Conservation (phyloP, 1,140 invertebrate genomes). For the Drosophila tropicalis region DNA sequence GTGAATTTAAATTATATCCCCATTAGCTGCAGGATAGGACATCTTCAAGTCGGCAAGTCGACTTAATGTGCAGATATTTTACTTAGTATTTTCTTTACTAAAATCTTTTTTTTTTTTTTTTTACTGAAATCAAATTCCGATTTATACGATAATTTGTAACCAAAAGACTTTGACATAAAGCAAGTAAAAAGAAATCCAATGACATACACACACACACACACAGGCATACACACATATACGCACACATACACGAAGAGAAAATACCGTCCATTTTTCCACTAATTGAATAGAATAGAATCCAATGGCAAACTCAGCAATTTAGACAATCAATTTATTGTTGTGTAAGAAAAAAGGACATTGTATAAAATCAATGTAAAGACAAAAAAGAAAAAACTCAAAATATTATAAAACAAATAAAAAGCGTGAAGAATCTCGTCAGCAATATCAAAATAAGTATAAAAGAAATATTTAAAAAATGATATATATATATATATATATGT, state of each 20-base stretch:
- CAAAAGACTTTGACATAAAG: slow-evolving; percentile 72
- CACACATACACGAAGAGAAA: slow-evolving; percentile 31
- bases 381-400: slow-evolving; percentile 33
- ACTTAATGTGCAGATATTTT: background rate
- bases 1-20: background rate
- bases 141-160: slow-evolving; percentile 72
- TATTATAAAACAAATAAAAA: slow-evolving; percentile 36
- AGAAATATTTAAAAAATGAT: background rate
- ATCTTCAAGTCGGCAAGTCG: background rate
- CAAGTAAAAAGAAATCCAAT: slow-evolving; percentile 63
- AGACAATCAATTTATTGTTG: slow-evolving; percentile 41
- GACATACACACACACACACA: background rate
- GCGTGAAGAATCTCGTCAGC: slow-evolving; percentile 51
- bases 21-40: background rate
- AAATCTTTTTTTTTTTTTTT: slow-evolving; percentile 25
- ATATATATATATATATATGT: slow-evolving; percentile 1
- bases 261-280: slow-evolving; percentile 76
- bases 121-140: slow-evolving; percentile 34
- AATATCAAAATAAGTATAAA: slow-evolving; percentile 50
- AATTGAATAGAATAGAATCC: slow-evolving; percentile 49
- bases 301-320: slow-evolving; percentile 61
- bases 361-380: slow-evolving; percentile 31
- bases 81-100: slow-evolving; percentile 20
- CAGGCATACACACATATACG: slow-evolving; percentile 15
- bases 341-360: slow-evolving; percentile 10